Evolutionary conservation across 1,140 invertebrate genomes (phyloP).

Genomic region (Sminthurides bifidus): DNA sequence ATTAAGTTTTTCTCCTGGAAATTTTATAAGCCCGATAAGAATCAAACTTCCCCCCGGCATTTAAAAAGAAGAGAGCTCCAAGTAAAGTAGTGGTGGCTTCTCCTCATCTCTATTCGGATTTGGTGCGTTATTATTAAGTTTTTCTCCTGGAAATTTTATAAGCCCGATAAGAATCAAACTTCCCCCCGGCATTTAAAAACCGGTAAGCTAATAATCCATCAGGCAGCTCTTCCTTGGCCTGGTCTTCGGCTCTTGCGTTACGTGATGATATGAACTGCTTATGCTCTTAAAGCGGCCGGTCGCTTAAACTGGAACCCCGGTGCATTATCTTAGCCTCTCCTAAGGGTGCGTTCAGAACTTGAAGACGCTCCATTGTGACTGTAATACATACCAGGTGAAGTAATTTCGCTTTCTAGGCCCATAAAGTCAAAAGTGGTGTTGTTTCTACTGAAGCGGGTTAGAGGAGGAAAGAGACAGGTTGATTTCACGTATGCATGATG

Average conservation of each 20-base stretch:
- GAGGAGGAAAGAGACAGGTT: background rate
- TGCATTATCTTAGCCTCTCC: too few species aligned
- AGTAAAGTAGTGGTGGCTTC: background rate
- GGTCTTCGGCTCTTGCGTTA: too few species aligned
- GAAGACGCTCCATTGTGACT: constrained; percentile 6
- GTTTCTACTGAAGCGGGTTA: background rate
- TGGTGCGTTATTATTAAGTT: too few species aligned
- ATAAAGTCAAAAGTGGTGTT: too few species aligned
- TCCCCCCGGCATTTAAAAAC: constrained; percentile 31
- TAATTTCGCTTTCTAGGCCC: too few species aligned
- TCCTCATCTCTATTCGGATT: background rate
- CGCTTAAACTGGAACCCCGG: too few species aligned
- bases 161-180: constrained; percentile 30
- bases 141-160: background rate
- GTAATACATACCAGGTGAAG: background rate
- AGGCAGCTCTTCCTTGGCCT: too few species aligned
- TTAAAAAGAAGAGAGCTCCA: background rate
- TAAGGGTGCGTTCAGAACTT: too few species aligned
- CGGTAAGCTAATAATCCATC: constrained; percentile 33
- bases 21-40: constrained; percentile 21
- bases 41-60: constrained; percentile 31
- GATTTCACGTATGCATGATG: too few species aligned
- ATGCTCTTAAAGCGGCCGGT: too few species aligned
- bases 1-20: background rate
- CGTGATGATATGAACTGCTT: too few species aligned